phyloP scores from a whole-genome alignment of 2,113 vertebrate genomes.

The Poeciliopsis turrubarensis region DNA sequence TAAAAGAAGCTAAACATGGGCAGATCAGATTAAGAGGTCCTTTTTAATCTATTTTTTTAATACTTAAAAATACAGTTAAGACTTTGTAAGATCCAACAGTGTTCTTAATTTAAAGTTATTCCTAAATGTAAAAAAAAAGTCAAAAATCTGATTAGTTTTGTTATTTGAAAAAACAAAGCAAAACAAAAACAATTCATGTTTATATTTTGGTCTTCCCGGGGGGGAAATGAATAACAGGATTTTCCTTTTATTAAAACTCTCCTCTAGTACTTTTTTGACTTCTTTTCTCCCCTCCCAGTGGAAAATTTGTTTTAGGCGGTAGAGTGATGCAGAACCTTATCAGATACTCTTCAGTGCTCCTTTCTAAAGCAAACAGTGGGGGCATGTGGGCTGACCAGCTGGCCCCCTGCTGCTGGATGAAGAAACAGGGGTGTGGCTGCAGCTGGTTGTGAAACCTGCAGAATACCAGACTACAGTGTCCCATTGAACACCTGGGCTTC shows the following conservation, averaged over 20 bases:
- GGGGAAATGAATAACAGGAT: background rate
- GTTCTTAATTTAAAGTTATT: background rate
- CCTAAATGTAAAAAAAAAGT: background rate
- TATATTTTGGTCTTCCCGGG: background rate
- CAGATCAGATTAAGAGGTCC: background rate
- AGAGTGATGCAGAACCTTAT: slow-evolving; percentile 13
- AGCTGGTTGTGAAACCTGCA: slow-evolving; percentile 63
- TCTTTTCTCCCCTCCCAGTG: background rate
- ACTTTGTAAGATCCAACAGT: background rate
- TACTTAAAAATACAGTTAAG: background rate
- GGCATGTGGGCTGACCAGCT: slow-evolving; percentile 60
- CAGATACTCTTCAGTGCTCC: slow-evolving; percentile 34
- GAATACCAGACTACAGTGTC: slow-evolving; percentile 66
- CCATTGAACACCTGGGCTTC: slow-evolving; percentile 78
- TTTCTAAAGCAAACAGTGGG: slow-evolving; percentile 27
- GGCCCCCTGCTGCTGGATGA: slow-evolving; percentile 31
- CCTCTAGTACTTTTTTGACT: background rate
- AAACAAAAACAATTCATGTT: too few species aligned
- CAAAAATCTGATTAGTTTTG: background rate
- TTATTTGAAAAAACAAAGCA: background rate
- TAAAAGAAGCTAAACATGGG: background rate
- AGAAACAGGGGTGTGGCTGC: slow-evolving; percentile 48
- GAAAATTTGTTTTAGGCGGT: slow-evolving; percentile 20
- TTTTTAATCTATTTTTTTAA: too few species aligned
- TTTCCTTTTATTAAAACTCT: background rate